Evolutionary conservation across 2,888 invertebrate genomes (phyloP), one percentile per base, ranked within the genome.

Genomic region (Agrochola lychnidis): DNA sequence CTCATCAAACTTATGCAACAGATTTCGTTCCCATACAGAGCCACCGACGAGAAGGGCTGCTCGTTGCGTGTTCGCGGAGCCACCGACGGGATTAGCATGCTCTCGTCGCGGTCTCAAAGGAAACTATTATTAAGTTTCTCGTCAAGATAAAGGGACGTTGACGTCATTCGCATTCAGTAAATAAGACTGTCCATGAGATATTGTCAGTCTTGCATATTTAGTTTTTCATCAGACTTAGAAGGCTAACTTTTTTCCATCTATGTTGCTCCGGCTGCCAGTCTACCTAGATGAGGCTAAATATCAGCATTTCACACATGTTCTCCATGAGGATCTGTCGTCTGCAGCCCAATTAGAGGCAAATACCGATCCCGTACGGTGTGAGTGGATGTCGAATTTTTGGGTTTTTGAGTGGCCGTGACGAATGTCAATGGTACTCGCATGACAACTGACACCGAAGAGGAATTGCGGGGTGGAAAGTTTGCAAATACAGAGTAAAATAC

Each of bases 101-200:
- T 69, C 86, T 69, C 64, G 48, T 67, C 76, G 68, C 68, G 66
- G 42, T 48, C 73, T 74, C 75, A 59, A 76, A 76, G 69, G 73
- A 78, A 88, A 79, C 83, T 84, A 84, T 77, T 77, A 86, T 81
- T 78, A 80, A 86, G 87, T 79, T 82, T 71, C 84, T 67, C 63
- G 45, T 72, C 72, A 63, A 67, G 64, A 82, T 57, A 76, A 36
- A 53, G 51, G 62, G 69, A 67, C 56, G 73, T 25, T 45, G 76
- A 72, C 36, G n/a, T 66, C 62, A 86, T 86, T 78, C 72, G 71
- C 83, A 83, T 83, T 73, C 6, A 51, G 71, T 72, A 70, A 72
- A 82, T 83, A 64, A 71, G 71, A 62, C 12, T 42, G 19, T 56
- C 61, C 61, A 61, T 2, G 61, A 22, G 10, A 53, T 45, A 57